These are phyloP conservation scores for Phenganax stokvisi DNA, from an alignment of 92 coral and sea anemone species.

Conservation along the genomic window DNA sequence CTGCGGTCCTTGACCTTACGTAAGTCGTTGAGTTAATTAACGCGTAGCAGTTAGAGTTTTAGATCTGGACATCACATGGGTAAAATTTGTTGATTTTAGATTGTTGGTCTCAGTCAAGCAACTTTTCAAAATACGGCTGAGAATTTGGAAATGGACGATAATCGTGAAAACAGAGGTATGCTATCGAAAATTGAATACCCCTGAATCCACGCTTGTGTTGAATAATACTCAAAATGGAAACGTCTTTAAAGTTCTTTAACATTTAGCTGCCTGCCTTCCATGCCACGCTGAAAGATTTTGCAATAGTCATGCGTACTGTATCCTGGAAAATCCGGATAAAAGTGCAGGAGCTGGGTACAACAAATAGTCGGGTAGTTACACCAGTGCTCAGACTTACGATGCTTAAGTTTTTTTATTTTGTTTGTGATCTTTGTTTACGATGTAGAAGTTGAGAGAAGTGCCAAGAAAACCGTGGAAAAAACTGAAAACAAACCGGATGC, in stretches of 20 bases:
- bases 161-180: slow-evolving; percentile 30
- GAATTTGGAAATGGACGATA: slow-evolving; percentile 42
- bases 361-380: background rate
- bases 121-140: slow-evolving; percentile 84
- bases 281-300: no score
- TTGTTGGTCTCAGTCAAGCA: slow-evolving; percentile 74
- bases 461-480: background rate
- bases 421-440: background rate
- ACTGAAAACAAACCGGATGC: background rate
- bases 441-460: background rate
- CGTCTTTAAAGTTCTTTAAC: background rate
- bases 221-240: no score
- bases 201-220: background rate
- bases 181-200: background rate
- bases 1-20: background rate
- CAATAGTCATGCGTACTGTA: no score
- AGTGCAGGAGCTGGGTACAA: no score
- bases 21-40: background rate
- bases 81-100: slow-evolving; percentile 42
- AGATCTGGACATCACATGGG: background rate
- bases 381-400: background rate
- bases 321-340: no score
- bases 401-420: background rate
- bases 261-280: no score
- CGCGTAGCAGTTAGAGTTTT: background rate